These are phyloP conservation scores for Zygothrica quintamaculata DNA, from an alignment of 2,888 invertebrate genomes.

Conservation along the genomic window DNA sequence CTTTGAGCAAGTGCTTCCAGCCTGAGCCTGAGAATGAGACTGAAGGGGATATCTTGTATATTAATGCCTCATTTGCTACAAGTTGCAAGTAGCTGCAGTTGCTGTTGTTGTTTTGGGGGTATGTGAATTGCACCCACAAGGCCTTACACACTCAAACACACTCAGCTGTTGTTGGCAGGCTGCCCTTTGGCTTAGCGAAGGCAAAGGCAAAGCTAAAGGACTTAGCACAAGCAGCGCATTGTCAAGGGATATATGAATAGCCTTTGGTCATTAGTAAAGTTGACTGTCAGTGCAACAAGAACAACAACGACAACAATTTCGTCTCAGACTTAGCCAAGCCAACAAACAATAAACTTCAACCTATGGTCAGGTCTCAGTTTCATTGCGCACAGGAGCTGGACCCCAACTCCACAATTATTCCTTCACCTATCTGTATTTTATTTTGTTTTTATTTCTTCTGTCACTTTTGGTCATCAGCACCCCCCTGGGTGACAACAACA, in stretches of 20 bases:
- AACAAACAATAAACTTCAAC: slow-evolving; percentile 18
- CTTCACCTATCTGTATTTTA: slow-evolving; percentile 37
- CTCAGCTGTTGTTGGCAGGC: slow-evolving; percentile 16
- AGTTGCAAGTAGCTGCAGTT: slow-evolving; percentile 15
- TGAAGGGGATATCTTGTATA: slow-evolving; percentile 53
- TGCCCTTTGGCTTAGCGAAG: slow-evolving; percentile 36
- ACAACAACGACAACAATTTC: slow-evolving; percentile 22
- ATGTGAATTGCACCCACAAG: slow-evolving; percentile 54
- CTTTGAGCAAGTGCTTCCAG: slow-evolving; percentile 19
- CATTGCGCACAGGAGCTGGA: slow-evolving; percentile 28
- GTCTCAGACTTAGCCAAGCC: slow-evolving; percentile 23
- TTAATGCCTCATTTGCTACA: slow-evolving; percentile 82
- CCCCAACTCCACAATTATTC: slow-evolving; percentile 2
- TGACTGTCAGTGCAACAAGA: slow-evolving; percentile 59
- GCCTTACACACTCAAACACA: slow-evolving; percentile 36
- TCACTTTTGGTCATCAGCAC: slow-evolving; percentile 45
- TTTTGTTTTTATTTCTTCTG: slow-evolving; percentile 54
- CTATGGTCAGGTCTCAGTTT: slow-evolving; percentile 59
- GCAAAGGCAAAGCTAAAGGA: slow-evolving; percentile 46
- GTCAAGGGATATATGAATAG: slow-evolving; percentile 61
- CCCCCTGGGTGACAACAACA: slow-evolving; percentile 27
- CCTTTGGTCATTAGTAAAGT: slow-evolving; percentile 73
- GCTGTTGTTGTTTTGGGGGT: slow-evolving; percentile 15
- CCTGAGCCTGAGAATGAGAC: slow-evolving; percentile 15
- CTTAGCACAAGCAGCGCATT: slow-evolving; percentile 44